Evolutionary conservation across 1,140 invertebrate species (phyloP), one percentile per base, ranked within the genome.

Genomic region (Polypedilum vanderplanki): DNA sequence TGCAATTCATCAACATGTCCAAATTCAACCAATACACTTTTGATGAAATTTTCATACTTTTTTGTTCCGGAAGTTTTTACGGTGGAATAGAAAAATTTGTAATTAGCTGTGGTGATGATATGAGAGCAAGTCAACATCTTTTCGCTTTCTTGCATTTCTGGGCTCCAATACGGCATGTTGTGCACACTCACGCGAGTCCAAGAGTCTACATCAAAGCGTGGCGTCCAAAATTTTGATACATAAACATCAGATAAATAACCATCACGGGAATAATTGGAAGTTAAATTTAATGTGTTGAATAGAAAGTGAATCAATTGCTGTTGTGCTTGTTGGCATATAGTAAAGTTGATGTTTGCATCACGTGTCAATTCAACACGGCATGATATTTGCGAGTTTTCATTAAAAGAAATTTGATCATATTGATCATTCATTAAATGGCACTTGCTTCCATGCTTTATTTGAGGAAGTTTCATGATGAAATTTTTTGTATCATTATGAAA

Each of bases 181-280:
- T 70, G 17, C 5, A 70, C 3, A 22, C 10, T 70, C 9, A 18
- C 65, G 3, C 65, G 65, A 18, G 17, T 22, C 65, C 65, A 70
- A 0, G 65, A 70, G 10, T 70, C 18, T 20, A 18, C 18, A 70
- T 20, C 65, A 70, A 18, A 70, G 3, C 17, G 65, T 70, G 65
- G 65, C 17, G 65, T 70, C 65, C 65, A 70, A 70, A 70, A 70
- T 70, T 70, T 70, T 22, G 65, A 20, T 10, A 70, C 65, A 70
- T 18, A 70, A 18, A 70, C 65, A 70, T 70, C 20, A 20, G 20
- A 70, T 20, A 20, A 4, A 18, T 20, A 70, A 7, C 17, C 20
- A 70, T 70, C 65, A 20, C 17, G 65, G 9, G 65, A 18, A 20
- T 70, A 70, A 20, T 70, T 70, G 15, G 65, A 18, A 4, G 65